phyloP scores from a whole-genome alignment of 2,888 invertebrate species.

The Coelinius sp. region DNA sequence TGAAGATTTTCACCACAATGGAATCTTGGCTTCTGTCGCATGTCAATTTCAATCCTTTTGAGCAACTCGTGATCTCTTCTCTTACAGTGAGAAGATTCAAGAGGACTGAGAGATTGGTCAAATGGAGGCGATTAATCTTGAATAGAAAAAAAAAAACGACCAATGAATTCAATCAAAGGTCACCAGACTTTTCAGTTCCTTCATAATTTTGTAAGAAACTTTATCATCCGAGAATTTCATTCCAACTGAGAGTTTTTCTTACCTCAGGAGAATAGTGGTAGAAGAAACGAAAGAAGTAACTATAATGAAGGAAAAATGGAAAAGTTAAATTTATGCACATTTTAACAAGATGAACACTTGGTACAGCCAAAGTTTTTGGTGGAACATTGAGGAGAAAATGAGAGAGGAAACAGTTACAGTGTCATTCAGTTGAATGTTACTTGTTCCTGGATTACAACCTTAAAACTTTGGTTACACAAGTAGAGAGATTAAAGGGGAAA shows the following conservation, averaged over 20 bases:
- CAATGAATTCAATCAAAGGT: constrained; percentile 30
- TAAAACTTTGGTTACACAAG: background rate
- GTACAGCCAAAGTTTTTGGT: constrained; percentile 36
- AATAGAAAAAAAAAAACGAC: background rate
- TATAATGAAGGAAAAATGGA: constrained; percentile 6
- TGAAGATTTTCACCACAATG: no score
- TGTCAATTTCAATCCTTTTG: background rate
- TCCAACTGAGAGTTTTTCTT: constrained; percentile 18
- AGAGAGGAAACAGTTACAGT: constrained; percentile 8
- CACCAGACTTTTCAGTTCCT: constrained; percentile 14
- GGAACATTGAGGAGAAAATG: constrained; percentile 36
- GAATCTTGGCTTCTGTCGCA: no score
- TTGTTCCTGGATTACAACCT: background rate
- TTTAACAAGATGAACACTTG: constrained; percentile 36
- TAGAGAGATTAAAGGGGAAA: background rate
- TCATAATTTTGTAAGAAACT: constrained; percentile 24
- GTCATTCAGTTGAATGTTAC: background rate
- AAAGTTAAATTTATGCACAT: constrained; percentile 37
- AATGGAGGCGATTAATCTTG: constrained; percentile 4
- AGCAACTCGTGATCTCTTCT: background rate
- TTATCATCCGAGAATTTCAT: background rate
- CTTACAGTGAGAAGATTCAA: background rate
- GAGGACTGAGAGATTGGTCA: background rate
- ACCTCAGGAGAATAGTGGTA: constrained; percentile 19
- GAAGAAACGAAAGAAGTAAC: constrained; percentile 1